Evolutionary conservation across 1,140 invertebrate species (phyloP), one percentile per base, ranked within the genome.

Genomic region (Drosophila rufa): DNA sequence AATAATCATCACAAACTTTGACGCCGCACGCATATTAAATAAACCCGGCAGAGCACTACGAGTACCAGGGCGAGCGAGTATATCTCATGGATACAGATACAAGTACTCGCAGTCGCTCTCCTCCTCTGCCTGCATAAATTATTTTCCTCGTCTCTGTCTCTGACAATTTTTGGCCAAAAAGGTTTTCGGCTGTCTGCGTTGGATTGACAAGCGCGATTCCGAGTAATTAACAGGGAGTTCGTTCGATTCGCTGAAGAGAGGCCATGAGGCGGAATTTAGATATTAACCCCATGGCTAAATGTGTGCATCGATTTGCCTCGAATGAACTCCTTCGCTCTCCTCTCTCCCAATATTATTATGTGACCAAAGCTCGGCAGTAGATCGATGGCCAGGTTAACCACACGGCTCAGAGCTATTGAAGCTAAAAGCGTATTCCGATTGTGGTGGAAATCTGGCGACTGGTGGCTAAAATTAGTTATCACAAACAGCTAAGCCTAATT

Each of bases 1-100:
- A 89, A 90, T 89, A 89, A 91, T 89, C 85, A 89, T 89, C 78
- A 90, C 64, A 89, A 89, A 76, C 86, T 82, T 90, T 89, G 85
- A 89, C 79, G 85, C 85, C 78, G 79, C 85, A 91, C 86, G 85
- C 85, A 89, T 89, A 90, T 90, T 90, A 90, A 89, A 89, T 90
- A 85, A 89, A 84, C 85, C 66, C 51, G 46, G 61, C 51, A 51
- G 57, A 50, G 19, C 59, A 66, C 46, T 42, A 17, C 47, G 57
- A 71, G 57, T 59, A 48, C 38, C 43, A 36, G 33, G 27, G 22
- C 19, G 47, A 80, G 77, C 7, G 25, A 40, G 19, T 55, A 0
- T 79, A 87, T 85, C 83, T 76, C 70, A 85, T 79, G 77, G 83
- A 82, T 86, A 80, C 83, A 71, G 45, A 74, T 74, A 60, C 68